Evolutionary conservation across 2,797 vertebrate genomes (phyloP).

Genomic region (Brotula barbata): DNA sequence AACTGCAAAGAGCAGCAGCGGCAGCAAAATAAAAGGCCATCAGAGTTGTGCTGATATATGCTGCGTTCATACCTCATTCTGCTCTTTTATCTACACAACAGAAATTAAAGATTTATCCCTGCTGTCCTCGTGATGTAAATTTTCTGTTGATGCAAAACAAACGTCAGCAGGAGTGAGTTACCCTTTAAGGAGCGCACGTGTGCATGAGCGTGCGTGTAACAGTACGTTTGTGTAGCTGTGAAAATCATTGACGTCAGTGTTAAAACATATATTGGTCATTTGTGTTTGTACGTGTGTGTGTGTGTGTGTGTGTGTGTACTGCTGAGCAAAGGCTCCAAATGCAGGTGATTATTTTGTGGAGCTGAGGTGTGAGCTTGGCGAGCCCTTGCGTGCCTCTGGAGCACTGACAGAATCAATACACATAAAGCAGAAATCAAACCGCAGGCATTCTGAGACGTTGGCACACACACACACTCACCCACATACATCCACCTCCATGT

Average conservation of each 20-base stretch:
- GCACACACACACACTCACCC: constrained; percentile 3
- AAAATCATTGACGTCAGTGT: background rate
- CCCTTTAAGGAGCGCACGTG: background rate
- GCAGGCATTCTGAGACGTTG: constrained; percentile 50
- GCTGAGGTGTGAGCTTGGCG: constrained; percentile 60
- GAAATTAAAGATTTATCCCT: constrained; percentile 51
- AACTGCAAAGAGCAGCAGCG: constrained; percentile 17
- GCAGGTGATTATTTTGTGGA: constrained; percentile 65
- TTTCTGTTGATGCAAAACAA: constrained; percentile 12
- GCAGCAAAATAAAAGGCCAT: constrained; percentile 25
- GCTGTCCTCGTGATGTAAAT: background rate
- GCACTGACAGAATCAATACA: constrained; percentile 75
- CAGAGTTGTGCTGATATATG: constrained; percentile 37
- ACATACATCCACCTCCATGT: constrained; percentile 52
- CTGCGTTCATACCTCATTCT: constrained; percentile 17
- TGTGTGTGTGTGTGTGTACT: constrained; percentile 9
- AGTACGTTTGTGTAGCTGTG: constrained; percentile 1
- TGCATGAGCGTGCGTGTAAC: background rate
- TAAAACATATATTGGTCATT: background rate
- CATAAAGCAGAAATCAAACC: constrained; percentile 75
- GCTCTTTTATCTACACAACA: constrained; percentile 34
- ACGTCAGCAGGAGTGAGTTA: background rate
- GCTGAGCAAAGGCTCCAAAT: constrained; percentile 42
- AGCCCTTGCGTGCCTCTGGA: constrained; percentile 58
- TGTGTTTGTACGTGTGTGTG: constrained; percentile 13